Evolutionary conservation across 2,888 invertebrate genomes (phyloP).

Genomic region (Lasioglossum marginatum): DNA sequence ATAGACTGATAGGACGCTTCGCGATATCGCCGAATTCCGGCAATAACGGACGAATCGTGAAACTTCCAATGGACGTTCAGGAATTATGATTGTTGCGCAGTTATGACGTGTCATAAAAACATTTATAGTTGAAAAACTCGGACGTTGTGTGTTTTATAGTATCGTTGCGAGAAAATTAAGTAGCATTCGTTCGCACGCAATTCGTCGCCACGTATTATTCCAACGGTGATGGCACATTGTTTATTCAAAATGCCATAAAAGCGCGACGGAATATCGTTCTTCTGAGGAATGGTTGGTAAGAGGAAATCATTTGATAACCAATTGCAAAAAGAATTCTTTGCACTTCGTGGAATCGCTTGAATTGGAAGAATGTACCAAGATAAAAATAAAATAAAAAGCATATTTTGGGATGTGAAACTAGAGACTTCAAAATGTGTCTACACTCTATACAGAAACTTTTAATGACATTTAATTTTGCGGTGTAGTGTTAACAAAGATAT

Average conservation of each 20-base stretch:
- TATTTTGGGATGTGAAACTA: background rate
- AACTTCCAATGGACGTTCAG: too few relatives aligned
- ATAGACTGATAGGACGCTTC: conserved; percentile 7
- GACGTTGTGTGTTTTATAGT: background rate
- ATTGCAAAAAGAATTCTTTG: background rate
- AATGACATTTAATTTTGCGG: background rate
- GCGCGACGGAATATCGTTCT: background rate
- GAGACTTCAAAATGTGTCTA: background rate
- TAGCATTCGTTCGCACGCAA: background rate
- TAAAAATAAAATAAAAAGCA: too few relatives aligned
- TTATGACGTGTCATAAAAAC: background rate
- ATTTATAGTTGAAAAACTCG: background rate
- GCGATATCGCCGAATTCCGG: background rate
- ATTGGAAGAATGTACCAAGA: background rate
- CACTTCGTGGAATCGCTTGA: background rate
- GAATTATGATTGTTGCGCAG: background rate
- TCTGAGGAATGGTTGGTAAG: background rate
- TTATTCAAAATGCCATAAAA: background rate
- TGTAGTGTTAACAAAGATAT: background rate
- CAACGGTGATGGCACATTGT: background rate
- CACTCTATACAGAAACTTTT: background rate
- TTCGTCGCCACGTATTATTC: background rate
- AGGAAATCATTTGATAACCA: background rate
- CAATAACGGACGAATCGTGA: background rate
- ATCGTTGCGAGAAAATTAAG: background rate